Evolutionary conservation across 2,113 vertebrate species (phyloP), one percentile per base, ranked within the genome.

Genomic region (Ochotona princeps): DNA sequence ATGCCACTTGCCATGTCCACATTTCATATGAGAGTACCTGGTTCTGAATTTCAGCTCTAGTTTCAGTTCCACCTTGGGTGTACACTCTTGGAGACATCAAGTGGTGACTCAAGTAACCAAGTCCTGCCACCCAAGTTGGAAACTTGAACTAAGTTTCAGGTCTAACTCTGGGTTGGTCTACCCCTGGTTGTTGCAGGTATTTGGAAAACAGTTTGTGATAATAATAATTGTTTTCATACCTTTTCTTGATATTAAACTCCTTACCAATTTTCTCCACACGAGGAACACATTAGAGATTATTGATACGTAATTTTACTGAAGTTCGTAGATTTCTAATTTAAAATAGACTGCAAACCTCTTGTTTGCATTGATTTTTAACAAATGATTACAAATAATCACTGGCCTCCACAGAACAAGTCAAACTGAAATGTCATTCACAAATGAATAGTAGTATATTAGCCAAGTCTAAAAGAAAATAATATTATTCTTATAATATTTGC

Each of bases 391-490:
- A 87, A 82, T 25, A 67, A 72, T 87, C 26, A 73, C 7, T 90
- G 5, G 86, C 90, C 49, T 96, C 38, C 86, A 89, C 2, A 96
- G 25, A 88, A 95, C 35, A 44, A 94, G 69, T 32, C 93, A 94
- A 83, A 90, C 85, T 89, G 23, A 85, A 90, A 93, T 89, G 75
- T 35, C 38, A 80, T 35, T 90, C 91, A 79, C 61, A 83, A 93
- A 63, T 66, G 7, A 47, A 69, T 89, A 90, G 72, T 85, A 96
- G 93, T 69, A 84, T n/a, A 72, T 69, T 61, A 69, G 63, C 51
- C 92, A 79, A 94, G 83, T 67, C 63, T 72, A 76, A 96, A 93
- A 82, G 85, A 96, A 93, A 63, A 85, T 20, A 95, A 95, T 89
- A 93, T 12, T 93, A 78, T 78, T 96, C 79, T 89, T 25, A 92